Evolutionary conservation across 2,888 invertebrate species (phyloP), one percentile per base, ranked within the genome.

Genomic region (Thera britannica): DNA sequence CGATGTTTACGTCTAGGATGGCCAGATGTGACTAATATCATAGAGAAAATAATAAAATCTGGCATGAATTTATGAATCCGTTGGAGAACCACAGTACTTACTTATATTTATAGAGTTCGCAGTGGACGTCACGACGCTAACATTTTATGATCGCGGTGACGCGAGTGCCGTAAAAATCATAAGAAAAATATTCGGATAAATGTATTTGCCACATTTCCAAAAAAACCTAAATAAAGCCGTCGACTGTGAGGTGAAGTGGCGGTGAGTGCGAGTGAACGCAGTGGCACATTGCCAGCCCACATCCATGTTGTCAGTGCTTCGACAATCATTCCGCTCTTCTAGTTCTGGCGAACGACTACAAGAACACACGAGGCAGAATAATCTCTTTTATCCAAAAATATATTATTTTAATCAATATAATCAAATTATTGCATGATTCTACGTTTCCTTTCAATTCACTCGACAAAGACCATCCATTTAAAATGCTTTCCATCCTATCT

Each of bases 221-320:
- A 62, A 67, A 46, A 52, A 35, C 23, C 48, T 62, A 58, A 58
- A 48, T 41, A 62, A 58, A 71, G 60, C 59, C 58, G 62, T 70
- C 65, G 74, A 71, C 60, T 46, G 66, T 77, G 79, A 74, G 69
- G 74, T 78, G 77, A 78, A 82, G 78, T 79, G 77, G 74, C 65
- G 72, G 70, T 66, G 77, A 77, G 75, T 77, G 81, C 77, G 72
- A 79, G 75, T 80, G 79, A 82, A 81, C 79, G 72, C 68, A 68
- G 79, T 90, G 90, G 90, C 90, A 81, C 63, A 46, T 62, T 81
- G 89, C 90, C 90, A 90, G 79, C 68, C 77, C 75, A 69, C 80
- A 76, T 68, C 72, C 75, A 71, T 75, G 72, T 76, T 76, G 77
- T 75, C 69, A 59, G 62, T 48, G 48, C 65, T 69, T 66, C 62